These are phyloP conservation scores for Hydrochoerus hydrochaeris DNA, from an alignment of 2,113 vertebrate species.

Conservation along the genomic window DNA sequence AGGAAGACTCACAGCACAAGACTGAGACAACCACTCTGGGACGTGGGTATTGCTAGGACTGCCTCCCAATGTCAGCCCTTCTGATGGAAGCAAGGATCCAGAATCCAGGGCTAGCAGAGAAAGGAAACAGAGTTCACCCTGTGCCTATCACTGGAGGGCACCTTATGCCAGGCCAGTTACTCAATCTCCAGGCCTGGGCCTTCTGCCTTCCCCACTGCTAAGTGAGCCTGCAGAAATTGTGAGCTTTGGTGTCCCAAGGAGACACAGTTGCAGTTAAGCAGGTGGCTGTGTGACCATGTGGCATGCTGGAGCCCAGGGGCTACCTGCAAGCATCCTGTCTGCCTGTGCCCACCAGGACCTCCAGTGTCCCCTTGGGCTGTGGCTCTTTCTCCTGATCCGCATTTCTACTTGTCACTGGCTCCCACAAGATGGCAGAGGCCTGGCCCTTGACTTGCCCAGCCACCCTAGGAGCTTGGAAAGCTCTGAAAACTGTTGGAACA, in stretches of 20 bases:
- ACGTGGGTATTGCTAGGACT: neutral
- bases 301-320: neutral
- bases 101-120: neutral
- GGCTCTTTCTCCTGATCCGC: neutral
- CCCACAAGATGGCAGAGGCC: neutral
- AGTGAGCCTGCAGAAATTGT: neutral
- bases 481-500: neutral
- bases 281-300: too few relatives aligned
- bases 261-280: neutral
- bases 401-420: neutral
- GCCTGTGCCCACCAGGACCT: neutral
- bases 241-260: neutral
- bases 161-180: neutral
- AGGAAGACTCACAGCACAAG: neutral
- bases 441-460: accelerated
- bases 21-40: neutral
- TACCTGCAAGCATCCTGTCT: neutral
- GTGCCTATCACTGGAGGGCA: neutral
- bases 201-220: neutral
- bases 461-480: neutral
- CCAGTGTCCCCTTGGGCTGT: neutral
- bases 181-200: neutral
- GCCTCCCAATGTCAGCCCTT: neutral
- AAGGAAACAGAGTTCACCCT: accelerated
- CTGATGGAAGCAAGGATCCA: neutral